Evolutionary conservation across 2,113 vertebrate species (phyloP).

Genomic region (Blennius ocellaris): DNA sequence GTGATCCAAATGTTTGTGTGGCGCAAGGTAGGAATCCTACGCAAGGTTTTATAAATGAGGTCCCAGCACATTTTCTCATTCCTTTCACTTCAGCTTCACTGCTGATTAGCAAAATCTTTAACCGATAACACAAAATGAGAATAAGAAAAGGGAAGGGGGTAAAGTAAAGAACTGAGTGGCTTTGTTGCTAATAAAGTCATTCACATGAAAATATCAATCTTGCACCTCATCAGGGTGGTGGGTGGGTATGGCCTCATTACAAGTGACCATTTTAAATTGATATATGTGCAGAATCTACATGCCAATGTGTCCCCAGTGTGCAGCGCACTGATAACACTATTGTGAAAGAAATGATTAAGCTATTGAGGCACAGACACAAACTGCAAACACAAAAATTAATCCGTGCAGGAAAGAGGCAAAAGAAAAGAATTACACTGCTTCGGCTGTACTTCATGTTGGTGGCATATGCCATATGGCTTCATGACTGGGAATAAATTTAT

Average conservation of each 20-base stretch:
- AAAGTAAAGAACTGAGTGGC: conserved; percentile 31
- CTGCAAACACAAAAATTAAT: neutral
- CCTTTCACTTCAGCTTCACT: neutral
- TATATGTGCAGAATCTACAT: conserved; percentile 56
- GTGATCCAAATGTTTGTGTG: too few species aligned
- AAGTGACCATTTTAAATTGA: conserved; percentile 62
- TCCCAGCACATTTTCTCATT: neutral
- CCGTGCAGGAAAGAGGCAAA: neutral
- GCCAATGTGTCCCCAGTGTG: conserved; percentile 62
- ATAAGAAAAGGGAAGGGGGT: neutral
- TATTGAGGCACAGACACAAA: conserved; percentile 11
- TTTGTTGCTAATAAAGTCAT: conserved; percentile 55
- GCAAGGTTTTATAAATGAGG: too few species aligned
- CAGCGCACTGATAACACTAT: conserved; percentile 59
- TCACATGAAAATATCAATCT: conserved; percentile 63
- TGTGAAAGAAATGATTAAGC: conserved; percentile 57
- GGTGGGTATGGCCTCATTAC: conserved; percentile 18
- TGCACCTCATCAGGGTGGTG: conserved; percentile 17
- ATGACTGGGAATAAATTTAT: conserved; percentile 4
- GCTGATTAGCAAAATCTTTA: conserved; percentile 24
- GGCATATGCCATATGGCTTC: conserved; percentile 36
- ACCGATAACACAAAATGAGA: conserved; percentile 30
- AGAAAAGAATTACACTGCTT: conserved; percentile 26
- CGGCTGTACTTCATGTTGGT: conserved; percentile 43
- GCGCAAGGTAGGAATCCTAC: too few species aligned